Percentiles rank a stretch among this genome's conserved stretches.
These are phyloP conservation scores for Mastigias papua DNA, from an alignment of 30 jellyfish, hydroid and myxozoan species.

Conservation along the genomic window DNA sequence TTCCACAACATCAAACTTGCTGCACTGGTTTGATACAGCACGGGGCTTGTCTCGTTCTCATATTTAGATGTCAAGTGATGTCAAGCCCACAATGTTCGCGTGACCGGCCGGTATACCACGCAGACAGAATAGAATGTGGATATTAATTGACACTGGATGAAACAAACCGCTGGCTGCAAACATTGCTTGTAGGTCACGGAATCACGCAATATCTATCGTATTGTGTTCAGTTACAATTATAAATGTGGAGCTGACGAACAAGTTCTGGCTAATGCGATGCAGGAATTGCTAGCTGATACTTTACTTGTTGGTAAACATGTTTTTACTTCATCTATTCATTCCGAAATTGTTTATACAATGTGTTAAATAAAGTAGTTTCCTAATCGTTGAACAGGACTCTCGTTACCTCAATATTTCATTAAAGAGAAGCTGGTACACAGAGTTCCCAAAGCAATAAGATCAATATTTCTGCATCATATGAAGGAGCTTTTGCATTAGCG, in stretches of 20 bases:
- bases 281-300: neutral
- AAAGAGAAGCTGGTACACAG: neutral
- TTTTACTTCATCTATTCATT: no score
- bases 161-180: slow-evolving; percentile 6
- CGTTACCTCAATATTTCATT: neutral
- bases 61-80: no score
- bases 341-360: no score
- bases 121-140: neutral
- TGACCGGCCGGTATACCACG: slow-evolving; percentile 5
- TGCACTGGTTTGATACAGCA: no score
- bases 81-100: neutral
- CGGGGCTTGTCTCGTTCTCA: no score
- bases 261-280: neutral
- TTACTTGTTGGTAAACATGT: neutral
- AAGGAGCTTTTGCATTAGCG: no score
- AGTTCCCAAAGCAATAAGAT: no score
- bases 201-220: slow-evolving; percentile 36
- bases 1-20: no score
- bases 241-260: no score
- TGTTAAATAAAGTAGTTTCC: no score
- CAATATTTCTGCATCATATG: no score
- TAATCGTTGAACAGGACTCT: no score
- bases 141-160: slow-evolving; percentile 29
- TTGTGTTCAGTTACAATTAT: neutral
- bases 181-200: slow-evolving; percentile 18